Conservation (phyloP, 2,888 invertebrate species). For the Caenorhabditis japonica region DNA sequence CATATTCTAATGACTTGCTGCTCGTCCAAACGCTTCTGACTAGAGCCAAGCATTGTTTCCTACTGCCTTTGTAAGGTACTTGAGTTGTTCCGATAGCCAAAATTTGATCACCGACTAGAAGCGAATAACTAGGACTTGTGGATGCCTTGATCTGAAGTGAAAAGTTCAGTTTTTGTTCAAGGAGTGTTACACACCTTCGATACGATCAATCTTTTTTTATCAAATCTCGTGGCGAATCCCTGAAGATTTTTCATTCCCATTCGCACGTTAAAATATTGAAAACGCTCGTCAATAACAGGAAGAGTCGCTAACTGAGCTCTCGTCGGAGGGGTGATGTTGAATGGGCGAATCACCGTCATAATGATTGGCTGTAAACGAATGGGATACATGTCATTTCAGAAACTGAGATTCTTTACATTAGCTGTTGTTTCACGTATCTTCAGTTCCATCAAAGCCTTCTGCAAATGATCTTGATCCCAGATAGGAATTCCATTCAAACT, state of each 20-base stretch:
- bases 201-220: constrained; percentile 2
- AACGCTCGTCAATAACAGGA: constrained; percentile 5
- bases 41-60: background rate
- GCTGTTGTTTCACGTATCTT: background rate
- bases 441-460: background rate
- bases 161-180: background rate
- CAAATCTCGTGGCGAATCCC: constrained; percentile 2
- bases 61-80: background rate
- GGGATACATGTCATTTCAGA: background rate
- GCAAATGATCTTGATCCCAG: constrained; percentile 17
- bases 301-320: background rate
- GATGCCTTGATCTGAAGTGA: constrained; percentile 3
- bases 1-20: background rate
- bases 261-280: constrained; percentile 8
- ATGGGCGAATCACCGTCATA: constrained; percentile 12
- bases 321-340: constrained; percentile 8
- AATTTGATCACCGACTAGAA: constrained; percentile 24
- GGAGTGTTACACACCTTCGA: no score
- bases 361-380: background rate
- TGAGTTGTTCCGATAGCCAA: constrained; percentile 10
- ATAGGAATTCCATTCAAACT: background rate
- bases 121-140: constrained; percentile 7
- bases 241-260: background rate
- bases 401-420: background rate
- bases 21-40: background rate